Base-by-base conservation (phyloP, 2,797 vertebrate species). In the Rhabdomys pumilio region DNA sequence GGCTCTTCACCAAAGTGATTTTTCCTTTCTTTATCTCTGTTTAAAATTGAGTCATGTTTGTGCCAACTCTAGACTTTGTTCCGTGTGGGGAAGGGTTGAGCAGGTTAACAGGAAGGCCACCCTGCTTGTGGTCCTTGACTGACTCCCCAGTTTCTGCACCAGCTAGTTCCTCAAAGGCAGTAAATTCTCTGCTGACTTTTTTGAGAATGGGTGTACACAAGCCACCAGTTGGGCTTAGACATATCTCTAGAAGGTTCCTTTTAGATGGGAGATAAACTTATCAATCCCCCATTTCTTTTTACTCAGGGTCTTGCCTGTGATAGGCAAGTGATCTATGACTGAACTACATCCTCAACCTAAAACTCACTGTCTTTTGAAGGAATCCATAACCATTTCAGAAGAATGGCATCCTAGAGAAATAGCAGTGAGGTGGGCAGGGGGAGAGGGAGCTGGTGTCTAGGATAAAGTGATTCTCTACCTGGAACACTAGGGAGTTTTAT, bases 201-300 rank as follows among this genome's bases (percentile, higher is more conserved):
- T 6, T 34, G 55, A 76, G 26, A 4, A 4, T 26, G n/a, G 47
- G 50, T 26, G 10, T 22, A 3, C 57, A 38, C 55, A 29, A 29
- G 50, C 13, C 26, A 4, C 20, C 59, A 79, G 1, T 2, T 75
- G 29, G 57, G 19, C 41, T 80, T 26, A 10, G 44, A 13, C 15
- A 85, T 63, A 76, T 96, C n/a, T 57, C 88, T 34, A 86, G 92
- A 93, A 77, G 31, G 0, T 50, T 79, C 31, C 38, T 72, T 57
- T 53, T n/a, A 59, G 55, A 65, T 72, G 55, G 34, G 79, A 81
- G 53, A 81, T 81, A 81, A 55, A 24, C 4, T 22, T 24, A 38
- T 57, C 34, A 24, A 38, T 6, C 2, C 79, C 34, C 53, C 55
- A n/a, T 55, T 20, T 81, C 53, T 57, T 22, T 57, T 38, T 34